Evolutionary conservation across 1,140 invertebrate genomes (phyloP).

Genomic region (Gerris buenoi): DNA sequence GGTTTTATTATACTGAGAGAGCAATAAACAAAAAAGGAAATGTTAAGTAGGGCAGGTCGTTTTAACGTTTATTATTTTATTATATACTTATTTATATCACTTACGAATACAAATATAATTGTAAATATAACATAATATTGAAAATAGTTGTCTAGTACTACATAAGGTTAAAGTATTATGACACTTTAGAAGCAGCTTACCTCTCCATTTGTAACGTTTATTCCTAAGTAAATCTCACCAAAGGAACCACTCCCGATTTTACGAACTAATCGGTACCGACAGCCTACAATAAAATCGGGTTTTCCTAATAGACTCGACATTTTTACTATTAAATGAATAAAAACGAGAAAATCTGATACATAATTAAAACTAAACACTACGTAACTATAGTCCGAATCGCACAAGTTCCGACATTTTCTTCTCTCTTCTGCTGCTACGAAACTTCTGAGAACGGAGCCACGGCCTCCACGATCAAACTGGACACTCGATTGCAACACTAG

Average conservation of each 20-base stretch:
- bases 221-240: slow-evolving; percentile 95
- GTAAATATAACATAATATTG: too few relatives aligned
- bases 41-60: too few relatives aligned
- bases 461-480: not conserved
- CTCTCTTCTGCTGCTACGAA: not conserved
- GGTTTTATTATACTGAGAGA: too few relatives aligned
- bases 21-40: too few relatives aligned
- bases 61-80: too few relatives aligned
- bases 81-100: too few relatives aligned
- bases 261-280: slow-evolving; percentile 85
- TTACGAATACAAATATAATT: too few relatives aligned
- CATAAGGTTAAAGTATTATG: too few relatives aligned
- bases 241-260: slow-evolving; percentile 98
- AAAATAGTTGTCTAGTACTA: too few relatives aligned
- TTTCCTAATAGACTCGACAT: not conserved
- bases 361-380: not conserved
- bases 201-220: slow-evolving; percentile 92
- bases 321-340: not conserved
- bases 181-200: too few relatives aligned
- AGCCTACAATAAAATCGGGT: slow-evolving; percentile 63
- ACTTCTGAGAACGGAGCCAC: not conserved
- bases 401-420: slow-evolving; percentile 5
- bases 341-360: slow-evolving; percentile 4
- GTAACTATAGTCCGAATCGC: not conserved
- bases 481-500: not conserved